Base-by-base conservation (phyloP, 2,797 vertebrate species). In the Fratercula arctica region DNA sequence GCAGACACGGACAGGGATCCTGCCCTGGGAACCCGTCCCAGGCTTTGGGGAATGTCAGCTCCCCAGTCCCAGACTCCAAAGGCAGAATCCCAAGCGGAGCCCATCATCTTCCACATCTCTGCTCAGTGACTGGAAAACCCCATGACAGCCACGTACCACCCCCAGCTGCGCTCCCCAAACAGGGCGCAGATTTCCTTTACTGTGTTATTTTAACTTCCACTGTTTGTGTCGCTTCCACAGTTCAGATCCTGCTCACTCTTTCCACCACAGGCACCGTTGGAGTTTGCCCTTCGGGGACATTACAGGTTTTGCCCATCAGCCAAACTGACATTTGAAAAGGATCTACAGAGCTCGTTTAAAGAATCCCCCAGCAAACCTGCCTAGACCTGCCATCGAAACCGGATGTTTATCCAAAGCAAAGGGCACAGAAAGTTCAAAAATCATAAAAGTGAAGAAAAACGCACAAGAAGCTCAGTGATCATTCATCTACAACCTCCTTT, bases 1-100 rank as follows among this genome's bases (percentile, higher is more conserved):
- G 35, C 41, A 33, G 53, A 33, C 0, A 0, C 1, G 1, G 45
- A 21, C 1, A 6, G 20, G n/a, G 51, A n/a, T 66, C 33, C 16
- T 2, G 2, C 33, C 24, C 10, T 1, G 2, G 46, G 33, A 78
- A 21, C 67, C 53, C 3, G 9, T 23, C 15, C 14, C 51, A 31
- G 26, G 64, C 45, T 70, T 51, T 70, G 64, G 29, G 83, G 37
- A 43, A 48, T 8, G 3, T 39, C n/a, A 35, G 16, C 14, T 87
- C 29, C 50, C 50, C 4, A 0, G 23, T 15, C 21, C 48, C 2
- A 1, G 35, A 10, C 31, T 74, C 68, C 25, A 37, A 29, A 46
- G 50, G 73, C 43, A 48, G 50, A 28, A 59, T 39, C 45, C 51
- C 63, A 53, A 18, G 29, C 0, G 0, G 31, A 85, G 20, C 43